Percentiles rank a stretch among this genome's conserved stretches.
Conservation (phyloP, 2,797 vertebrate species). For the Pterois miles region DNA sequence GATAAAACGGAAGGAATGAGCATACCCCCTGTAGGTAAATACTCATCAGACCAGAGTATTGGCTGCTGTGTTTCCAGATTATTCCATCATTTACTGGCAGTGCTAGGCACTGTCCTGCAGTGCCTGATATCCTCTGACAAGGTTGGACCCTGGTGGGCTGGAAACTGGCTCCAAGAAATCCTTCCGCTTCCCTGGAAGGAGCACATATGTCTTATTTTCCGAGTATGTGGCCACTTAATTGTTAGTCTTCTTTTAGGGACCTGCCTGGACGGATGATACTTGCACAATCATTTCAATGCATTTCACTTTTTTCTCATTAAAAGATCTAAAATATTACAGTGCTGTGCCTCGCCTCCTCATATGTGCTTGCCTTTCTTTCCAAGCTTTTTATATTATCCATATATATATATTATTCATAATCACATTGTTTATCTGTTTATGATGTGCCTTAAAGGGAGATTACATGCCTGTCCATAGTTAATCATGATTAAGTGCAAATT, state of each 20-base stretch:
- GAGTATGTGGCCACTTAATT: conserved; percentile 38
- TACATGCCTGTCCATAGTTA: no score
- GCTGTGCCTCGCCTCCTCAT: background rate
- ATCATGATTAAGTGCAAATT: no score
- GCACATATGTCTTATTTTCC: conserved; percentile 76
- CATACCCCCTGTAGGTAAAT: conserved; percentile 74
- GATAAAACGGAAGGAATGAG: conserved; percentile 75
- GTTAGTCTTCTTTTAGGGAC: conserved; percentile 9
- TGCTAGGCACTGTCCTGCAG: conserved; percentile 61
- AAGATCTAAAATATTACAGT: background rate
- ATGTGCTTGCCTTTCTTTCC: background rate
- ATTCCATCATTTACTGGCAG: conserved; percentile 75
- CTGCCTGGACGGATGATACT: background rate
- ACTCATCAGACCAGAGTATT: conserved; percentile 78
- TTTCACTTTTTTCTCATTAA: background rate
- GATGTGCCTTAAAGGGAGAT: no score
- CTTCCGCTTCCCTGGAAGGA: conserved; percentile 74
- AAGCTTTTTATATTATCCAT: background rate
- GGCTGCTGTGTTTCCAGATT: conserved; percentile 79
- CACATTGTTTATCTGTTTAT: no score
- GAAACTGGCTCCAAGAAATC: conserved; percentile 60
- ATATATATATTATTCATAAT: no score
- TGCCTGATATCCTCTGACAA: conserved; percentile 68
- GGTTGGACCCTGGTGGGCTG: conserved; percentile 58
- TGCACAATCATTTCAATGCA: background rate